Evolutionary conservation across 1,140 invertebrate genomes (phyloP).

Genomic region (Drosophila elegans): DNA sequence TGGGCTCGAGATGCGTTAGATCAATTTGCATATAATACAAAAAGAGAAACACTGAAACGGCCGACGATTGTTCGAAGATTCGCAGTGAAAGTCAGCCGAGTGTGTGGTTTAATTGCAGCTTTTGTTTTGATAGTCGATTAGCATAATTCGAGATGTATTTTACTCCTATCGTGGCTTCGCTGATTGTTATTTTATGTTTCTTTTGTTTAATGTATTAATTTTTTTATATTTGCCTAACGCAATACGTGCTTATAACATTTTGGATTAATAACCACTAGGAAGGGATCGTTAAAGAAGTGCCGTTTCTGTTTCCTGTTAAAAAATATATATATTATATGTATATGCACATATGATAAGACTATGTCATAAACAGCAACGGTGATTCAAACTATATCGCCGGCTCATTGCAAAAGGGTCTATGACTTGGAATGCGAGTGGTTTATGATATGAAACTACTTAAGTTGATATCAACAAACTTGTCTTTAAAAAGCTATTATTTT

Average conservation of each 20-base stretch:
- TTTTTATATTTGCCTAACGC: constrained; percentile 17
- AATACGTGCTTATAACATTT: constrained; percentile 32
- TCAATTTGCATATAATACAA: constrained; percentile 74
- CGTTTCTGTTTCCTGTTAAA: constrained; percentile 32
- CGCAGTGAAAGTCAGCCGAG: constrained; percentile 64
- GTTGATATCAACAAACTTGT: background rate
- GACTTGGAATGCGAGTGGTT: background rate
- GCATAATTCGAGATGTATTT: constrained; percentile 54
- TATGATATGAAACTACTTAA: constrained; percentile 4
- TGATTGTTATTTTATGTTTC: constrained; percentile 29
- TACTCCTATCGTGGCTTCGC: constrained; percentile 30
- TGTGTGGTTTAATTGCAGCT: constrained; percentile 68
- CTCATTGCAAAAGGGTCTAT: constrained; percentile 11
- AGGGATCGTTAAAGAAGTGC: constrained; percentile 20
- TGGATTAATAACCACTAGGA: constrained; percentile 16
- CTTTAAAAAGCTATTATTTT: background rate
- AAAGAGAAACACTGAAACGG: constrained; percentile 70
- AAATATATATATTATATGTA: background rate
- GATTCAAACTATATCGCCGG: constrained; percentile 20
- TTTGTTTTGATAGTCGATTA: constrained; percentile 71
- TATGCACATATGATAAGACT: constrained; percentile 21
- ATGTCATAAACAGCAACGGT: constrained; percentile 29
- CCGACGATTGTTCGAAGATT: constrained; percentile 42
- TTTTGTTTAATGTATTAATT: constrained; percentile 23
- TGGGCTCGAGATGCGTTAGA: constrained; percentile 24